Base-by-base conservation (phyloP, 1,140 invertebrate genomes). In the Drosophila melanica region DNA sequence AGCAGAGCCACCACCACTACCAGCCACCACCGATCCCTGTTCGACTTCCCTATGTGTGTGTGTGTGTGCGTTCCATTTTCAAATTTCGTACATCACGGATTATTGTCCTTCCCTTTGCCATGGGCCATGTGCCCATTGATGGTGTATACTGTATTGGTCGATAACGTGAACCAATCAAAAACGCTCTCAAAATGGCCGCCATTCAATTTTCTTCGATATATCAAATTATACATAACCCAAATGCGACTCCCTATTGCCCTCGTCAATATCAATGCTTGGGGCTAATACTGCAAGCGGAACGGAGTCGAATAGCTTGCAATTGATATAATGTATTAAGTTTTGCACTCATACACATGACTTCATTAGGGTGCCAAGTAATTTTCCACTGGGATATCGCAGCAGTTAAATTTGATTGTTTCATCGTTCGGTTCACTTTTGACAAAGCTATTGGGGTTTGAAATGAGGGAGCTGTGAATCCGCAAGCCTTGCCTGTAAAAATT, bases 101-200 rank as follows among this genome's bases (percentile, higher is more conserved):
- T 89, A 91, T 91, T 91, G 84, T 91, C 90, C 87, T 90, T 79
- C 77, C 67, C 75, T 84, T 87, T 69, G 55, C 65, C 71, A 67
- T 75, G 66, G 62, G 80, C 76, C 70, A 60, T 79, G 51, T 75
- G 66, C 68, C 63, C 73, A n/a, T 11, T 30, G 16, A 30, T 70
- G 69, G 73, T 72, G 73, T 72, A 77, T 90, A 80, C 77, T 87
- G 89, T 82, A 92, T 92, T 92, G 90, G 90, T 92, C 90, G 90
- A 92, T 90, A 85, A 77, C 78, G 82, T 79, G 85, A 86, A 92
- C 90, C 90, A 92, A 92, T 92, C 89, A 91, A 86, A 92, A 92
- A 60, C 80, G 69, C 80, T 77, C 82, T 91, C 89, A 92, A 92
- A 90, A 92, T 92, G 90, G 90, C 90, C 90, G 90, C 73, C 68